Evolutionary conservation across 2,888 invertebrate species (phyloP), one percentile per base, ranked within the genome.

Genomic region (Melinaea menophilus): DNA sequence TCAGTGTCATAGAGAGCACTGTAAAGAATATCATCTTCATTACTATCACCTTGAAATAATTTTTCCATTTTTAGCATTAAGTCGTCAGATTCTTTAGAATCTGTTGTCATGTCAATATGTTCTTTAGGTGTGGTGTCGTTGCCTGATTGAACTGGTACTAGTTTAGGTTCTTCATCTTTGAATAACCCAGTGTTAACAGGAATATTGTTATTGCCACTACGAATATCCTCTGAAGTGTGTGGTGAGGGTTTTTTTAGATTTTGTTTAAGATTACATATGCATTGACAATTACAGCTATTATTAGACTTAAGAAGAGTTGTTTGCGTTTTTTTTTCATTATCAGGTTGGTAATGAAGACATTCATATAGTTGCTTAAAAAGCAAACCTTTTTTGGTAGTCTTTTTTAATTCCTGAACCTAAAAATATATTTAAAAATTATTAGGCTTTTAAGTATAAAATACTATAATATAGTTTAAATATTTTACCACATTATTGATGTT

Each of bases 11-110:
- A 85, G 5, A 86, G 70, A 35, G 79, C 75, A 55, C 79, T 78
- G 66, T 87, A 85, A 79, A 90, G 91, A 68, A 91, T 74, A 66
- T 90, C 89, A 71, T 90, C 89, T 71, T 88, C 88, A 75, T 82
- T 82, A 34, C 79, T 70, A 64, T 85, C 84, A 46, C 79, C 78
- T 69, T 87, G 80, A 72, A 91, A 91, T n/a, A 91, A 72, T 72
- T 87, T 86, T 71, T 90, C 89, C 69, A 91, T 73, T 68, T 90
- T 87, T 69, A 79, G 77, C 79, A 85, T 82, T 56, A 91, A 70
- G 58, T 89, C 83, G 71, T 86, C 86, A 31, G 85, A 78, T 56
- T 83, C 81, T 69, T 79, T 77, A 41, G 79, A 73, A 69, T 85
- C 84, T 47, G 74, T 70, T 46, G 78, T 74, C 12, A 73, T 67